These are phyloP conservation scores for Heteromormyrus szaboi DNA, from an alignment of 2,797 vertebrate species.

Conservation along the genomic window DNA sequence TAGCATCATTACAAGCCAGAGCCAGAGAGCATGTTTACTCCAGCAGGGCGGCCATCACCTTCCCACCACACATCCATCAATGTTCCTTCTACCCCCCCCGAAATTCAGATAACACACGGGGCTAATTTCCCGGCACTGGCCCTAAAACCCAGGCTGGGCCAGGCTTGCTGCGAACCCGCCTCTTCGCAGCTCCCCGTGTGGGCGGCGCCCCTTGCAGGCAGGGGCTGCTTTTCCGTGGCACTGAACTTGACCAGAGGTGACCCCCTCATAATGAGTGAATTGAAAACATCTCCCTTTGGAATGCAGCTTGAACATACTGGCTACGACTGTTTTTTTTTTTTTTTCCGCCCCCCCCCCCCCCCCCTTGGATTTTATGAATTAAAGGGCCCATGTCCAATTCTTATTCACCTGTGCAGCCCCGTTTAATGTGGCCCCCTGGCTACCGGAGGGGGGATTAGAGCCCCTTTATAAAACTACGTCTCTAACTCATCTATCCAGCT, in stretches of 20 bases:
- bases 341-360: constrained; percentile 12
- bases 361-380: constrained; percentile 74
- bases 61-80: constrained; percentile 74
- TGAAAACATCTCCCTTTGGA: constrained; percentile 99
- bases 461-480: constrained; percentile 22
- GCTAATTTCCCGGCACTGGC: constrained; percentile 87
- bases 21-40: constrained; percentile 82
- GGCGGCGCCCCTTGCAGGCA: constrained; percentile 74
- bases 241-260: constrained; percentile 95
- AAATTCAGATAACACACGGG: constrained; percentile 85
- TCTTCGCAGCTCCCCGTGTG: constrained; percentile 66
- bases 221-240: constrained; percentile 86
- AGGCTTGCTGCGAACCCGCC: constrained; percentile 71
- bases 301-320: constrained; percentile 83
- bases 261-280: constrained; percentile 97
- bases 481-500: neutral
- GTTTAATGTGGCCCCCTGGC: constrained; percentile 25
- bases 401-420: constrained; percentile 39
- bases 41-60: constrained; percentile 80
- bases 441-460: constrained; percentile 25
- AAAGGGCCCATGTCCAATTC: constrained; percentile 72
- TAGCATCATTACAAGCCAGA: constrained; percentile 83
- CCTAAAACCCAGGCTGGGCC: constrained; percentile 76
- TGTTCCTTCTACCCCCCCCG: constrained; percentile 53
- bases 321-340: constrained; percentile 66